Evolutionary conservation across 2,888 invertebrate species (phyloP).

Genomic region (Erpobdella octoculata): DNA sequence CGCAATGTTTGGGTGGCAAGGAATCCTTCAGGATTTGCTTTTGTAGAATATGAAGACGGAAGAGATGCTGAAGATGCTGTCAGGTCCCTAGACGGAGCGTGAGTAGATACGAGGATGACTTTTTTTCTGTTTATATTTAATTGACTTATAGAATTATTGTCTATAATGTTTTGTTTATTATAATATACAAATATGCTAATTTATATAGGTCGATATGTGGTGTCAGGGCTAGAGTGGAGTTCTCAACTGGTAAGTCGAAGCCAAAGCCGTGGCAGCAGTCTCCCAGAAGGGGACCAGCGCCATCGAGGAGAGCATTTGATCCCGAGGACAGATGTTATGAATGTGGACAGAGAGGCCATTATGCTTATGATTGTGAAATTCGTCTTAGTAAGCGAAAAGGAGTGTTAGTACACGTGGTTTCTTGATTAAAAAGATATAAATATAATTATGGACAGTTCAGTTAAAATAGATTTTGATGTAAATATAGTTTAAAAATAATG

Average conservation of each 20-base stretch:
- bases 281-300: conserved; percentile 33
- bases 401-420: neutral
- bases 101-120: neutral
- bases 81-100: conserved; percentile 74
- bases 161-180: neutral
- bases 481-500: neutral
- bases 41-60: conserved; percentile 79
- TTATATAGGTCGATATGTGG: conserved; percentile 57
- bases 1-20: conserved; percentile 48
- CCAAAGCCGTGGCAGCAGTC: conserved; percentile 31
- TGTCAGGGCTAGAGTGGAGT: conserved; percentile 77
- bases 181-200: neutral
- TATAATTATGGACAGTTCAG: too few species aligned
- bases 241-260: conserved; percentile 70
- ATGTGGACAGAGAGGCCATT: conserved; percentile 84
- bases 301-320: conserved; percentile 62
- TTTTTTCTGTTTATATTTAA: neutral
- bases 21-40: conserved; percentile 65
- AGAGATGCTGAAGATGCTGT: conserved; percentile 80
- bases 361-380: conserved; percentile 70
- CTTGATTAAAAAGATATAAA: too few species aligned
- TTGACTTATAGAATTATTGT: neutral
- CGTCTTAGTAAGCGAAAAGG: conserved; percentile 3
- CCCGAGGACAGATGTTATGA: conserved; percentile 88
- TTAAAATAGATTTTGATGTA: too few species aligned